phyloP scores from a whole-genome alignment of 2,113 vertebrate genomes.

The Colaptes auratus region DNA sequence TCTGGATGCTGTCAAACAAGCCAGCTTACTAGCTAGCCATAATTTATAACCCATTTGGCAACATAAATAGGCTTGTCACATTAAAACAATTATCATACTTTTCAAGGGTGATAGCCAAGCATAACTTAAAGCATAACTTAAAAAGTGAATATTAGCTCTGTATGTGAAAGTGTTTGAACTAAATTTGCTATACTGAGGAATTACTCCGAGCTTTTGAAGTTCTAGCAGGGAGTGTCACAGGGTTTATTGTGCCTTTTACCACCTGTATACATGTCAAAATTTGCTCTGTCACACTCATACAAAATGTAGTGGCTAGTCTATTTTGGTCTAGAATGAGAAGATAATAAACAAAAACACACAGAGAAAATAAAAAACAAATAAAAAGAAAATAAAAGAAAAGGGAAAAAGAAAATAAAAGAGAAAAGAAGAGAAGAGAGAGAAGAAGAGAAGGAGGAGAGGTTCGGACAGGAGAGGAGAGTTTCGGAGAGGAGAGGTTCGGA shows the following conservation, averaged over 20 bases:
- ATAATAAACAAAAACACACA: neutral
- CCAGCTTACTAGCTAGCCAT: neutral
- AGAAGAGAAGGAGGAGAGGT: too few relatives aligned
- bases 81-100: neutral
- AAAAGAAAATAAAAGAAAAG: too few relatives aligned
- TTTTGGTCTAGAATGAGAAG: neutral
- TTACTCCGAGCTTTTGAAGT: neutral
- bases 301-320: neutral
- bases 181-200: neutral
- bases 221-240: neutral
- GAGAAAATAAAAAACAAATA: too few relatives aligned
- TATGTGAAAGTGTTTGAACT: neutral
- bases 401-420: too few relatives aligned
- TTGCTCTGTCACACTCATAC: neutral
- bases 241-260: neutral
- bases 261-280: neutral
- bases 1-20: neutral
- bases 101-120: neutral
- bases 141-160: neutral
- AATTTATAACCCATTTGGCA: slow-evolving; percentile 4
- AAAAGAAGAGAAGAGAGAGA: too few relatives aligned
- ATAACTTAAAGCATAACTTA: neutral
- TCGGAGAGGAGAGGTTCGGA: too few relatives aligned
- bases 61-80: neutral
- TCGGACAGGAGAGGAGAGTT: too few relatives aligned